phyloP scores from a whole-genome alignment of 2,113 vertebrate species.

The Otis tarda region DNA sequence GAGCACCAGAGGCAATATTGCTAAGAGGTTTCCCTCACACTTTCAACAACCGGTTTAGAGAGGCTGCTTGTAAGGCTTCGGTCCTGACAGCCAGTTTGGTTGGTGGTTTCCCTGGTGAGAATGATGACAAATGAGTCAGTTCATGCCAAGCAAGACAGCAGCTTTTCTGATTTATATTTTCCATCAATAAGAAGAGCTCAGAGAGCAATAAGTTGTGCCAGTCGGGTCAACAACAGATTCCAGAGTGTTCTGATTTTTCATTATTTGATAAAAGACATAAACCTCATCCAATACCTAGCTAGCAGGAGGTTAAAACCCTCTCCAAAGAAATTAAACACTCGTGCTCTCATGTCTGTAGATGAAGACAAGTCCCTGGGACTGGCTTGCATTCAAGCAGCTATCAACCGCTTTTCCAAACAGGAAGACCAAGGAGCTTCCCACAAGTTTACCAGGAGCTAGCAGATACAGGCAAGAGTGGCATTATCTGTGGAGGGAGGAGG shows the following conservation, averaged over 20 bases:
- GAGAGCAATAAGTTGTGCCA: neutral
- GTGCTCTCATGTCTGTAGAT: neutral
- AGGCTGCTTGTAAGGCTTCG: neutral
- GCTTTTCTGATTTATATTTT: constrained; percentile 3
- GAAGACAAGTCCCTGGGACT: neutral
- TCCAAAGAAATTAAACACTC: neutral
- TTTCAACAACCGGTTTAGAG: neutral
- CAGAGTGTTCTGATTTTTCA: neutral
- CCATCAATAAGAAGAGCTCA: constrained; percentile 3
- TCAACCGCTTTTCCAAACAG: neutral
- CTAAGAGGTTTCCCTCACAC: neutral
- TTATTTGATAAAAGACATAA: constrained; percentile 38
- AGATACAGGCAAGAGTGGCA: neutral
- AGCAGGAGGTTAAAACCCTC: neutral
- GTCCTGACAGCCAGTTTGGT: neutral
- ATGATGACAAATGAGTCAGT: neutral
- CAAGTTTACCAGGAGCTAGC: neutral
- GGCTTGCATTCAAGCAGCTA: neutral
- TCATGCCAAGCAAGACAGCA: neutral
- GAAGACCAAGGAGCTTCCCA: neutral
- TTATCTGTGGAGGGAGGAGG: neutral
- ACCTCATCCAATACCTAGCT: neutral
- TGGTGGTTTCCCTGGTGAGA: neutral
- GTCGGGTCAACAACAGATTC: constrained; percentile 10
- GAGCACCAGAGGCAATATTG: neutral